Evolutionary conservation across 2,113 vertebrate genomes (phyloP).

Genomic region (Progne subis): DNA sequence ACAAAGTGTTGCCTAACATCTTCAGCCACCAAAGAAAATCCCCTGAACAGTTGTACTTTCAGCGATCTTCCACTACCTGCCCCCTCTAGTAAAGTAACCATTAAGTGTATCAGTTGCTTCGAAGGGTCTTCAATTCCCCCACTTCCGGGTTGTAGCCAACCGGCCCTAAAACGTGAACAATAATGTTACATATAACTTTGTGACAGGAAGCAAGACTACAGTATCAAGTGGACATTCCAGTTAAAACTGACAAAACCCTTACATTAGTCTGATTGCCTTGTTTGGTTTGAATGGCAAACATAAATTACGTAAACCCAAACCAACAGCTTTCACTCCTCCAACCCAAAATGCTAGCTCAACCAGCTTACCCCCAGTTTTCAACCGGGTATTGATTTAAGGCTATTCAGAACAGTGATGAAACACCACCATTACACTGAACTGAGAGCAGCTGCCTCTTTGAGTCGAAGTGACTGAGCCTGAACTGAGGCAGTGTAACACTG

Average conservation of each 20-base stretch:
- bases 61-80: neutral
- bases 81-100: neutral
- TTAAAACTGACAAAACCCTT: neutral
- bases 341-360: neutral
- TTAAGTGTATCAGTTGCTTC: neutral
- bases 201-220: neutral
- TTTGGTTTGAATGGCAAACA: neutral
- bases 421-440: neutral
- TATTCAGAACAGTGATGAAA: accelerated
- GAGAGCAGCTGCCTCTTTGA: neutral
- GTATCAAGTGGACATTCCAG: neutral
- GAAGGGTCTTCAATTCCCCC: neutral
- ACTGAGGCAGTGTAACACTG: neutral
- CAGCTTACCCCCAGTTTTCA: neutral
- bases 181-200: accelerated
- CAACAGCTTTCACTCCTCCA: neutral
- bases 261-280: neutral
- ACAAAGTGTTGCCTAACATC: neutral
- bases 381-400: neutral
- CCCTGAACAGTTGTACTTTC: neutral
- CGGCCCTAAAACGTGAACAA: neutral
- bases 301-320: neutral
- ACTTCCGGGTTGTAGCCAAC: neutral
- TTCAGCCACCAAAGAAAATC: neutral
- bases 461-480: neutral